Conservation (phyloP, 2,113 vertebrate species). For the Apodemus speciosus region DNA sequence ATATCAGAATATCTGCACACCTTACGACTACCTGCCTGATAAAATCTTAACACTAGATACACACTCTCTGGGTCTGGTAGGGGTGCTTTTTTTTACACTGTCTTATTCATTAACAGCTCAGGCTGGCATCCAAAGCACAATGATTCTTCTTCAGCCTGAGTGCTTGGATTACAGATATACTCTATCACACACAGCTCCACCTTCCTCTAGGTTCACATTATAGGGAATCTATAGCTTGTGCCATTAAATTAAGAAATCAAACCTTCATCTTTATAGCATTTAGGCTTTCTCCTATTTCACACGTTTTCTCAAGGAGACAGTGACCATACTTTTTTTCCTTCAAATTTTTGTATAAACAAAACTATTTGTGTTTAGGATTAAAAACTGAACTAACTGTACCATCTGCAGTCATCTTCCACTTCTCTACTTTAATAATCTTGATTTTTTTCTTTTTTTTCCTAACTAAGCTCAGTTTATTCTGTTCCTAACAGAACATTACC, state of each 20-base stretch:
- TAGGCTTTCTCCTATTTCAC: neutral
- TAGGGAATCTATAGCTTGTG: neutral
- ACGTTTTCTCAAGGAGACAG: conserved; percentile 8
- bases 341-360: conserved; percentile 11
- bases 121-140: neutral
- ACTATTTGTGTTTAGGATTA: neutral
- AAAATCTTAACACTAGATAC: neutral
- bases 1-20: neutral
- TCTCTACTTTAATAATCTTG: conserved; percentile 39
- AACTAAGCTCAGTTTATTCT: neutral
- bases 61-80: neutral
- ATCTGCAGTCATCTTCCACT: conserved; percentile 6
- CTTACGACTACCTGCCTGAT: neutral
- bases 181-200: neutral
- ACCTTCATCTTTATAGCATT: neutral
- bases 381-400: neutral
- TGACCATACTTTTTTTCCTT: neutral
- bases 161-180: neutral
- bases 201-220: neutral
- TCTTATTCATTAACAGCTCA: neutral
- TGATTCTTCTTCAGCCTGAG: neutral
- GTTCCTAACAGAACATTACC: neutral
- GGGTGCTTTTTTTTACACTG: neutral
- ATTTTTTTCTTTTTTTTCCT: neutral
- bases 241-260: conserved; percentile 6